Conservation (phyloP, 1,140 invertebrate genomes). For the Brachionus angularis region DNA sequence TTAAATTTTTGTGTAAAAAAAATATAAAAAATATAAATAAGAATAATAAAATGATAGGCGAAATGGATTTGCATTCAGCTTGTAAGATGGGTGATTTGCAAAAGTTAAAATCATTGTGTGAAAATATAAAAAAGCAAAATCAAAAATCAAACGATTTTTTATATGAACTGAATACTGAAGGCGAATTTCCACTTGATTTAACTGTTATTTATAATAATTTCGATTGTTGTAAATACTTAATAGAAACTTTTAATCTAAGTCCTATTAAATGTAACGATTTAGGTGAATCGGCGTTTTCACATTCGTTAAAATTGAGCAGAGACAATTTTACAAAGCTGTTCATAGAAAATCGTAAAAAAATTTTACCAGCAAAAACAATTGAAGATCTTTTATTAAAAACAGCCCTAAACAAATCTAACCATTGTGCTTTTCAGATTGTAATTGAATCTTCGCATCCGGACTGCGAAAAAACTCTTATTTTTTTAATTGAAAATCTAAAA, state of each 20-base stretch:
- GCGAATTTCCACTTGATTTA: neutral
- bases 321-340: constrained; percentile 16
- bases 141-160: constrained; percentile 28
- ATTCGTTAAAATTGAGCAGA: constrained; percentile 1
- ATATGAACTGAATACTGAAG: constrained; percentile 3
- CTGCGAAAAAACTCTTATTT: constrained; percentile 11
- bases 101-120: no score
- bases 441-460: constrained; percentile 26
- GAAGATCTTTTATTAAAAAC: constrained; percentile 27
- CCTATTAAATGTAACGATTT: constrained; percentile 5
- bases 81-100: no score
- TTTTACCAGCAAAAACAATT: constrained; percentile 1
- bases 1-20: no score
- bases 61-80: no score
- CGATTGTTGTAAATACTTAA: constrained; percentile 8
- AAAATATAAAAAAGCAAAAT: no score
- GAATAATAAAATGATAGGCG: no score
- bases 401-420: neutral
- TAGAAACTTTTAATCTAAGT: constrained; percentile 1
- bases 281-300: constrained; percentile 15
- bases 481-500: neutral
- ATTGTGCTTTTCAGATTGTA: constrained; percentile 3
- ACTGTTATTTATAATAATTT: constrained; percentile 2
- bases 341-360: constrained; percentile 16
- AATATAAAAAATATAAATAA: no score